Base-by-base conservation (phyloP, 2,888 invertebrate genomes). In the Ferrisia virgata region DNA sequence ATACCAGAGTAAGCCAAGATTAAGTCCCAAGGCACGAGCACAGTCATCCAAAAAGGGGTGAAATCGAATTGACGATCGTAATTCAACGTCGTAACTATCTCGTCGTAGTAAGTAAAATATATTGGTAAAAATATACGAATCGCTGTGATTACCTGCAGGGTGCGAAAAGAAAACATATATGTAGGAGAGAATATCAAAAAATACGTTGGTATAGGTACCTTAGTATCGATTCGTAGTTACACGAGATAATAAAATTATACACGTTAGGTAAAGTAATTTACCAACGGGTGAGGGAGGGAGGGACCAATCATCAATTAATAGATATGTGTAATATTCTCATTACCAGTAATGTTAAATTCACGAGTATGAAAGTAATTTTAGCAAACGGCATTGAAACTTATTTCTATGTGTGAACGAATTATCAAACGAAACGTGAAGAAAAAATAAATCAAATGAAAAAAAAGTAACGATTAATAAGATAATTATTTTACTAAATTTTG, bases 41-140 rank as follows among this genome's bases (percentile, higher is more conserved):
- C 43, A 1, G 40, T n/a, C 72, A 83, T 83, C 83, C 83, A 83
- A n/a, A 83, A 72, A 25, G 83, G 72, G 5, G 83, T 83, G 15
- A 83, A 28, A n/a, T 83, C 83, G 39, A 83, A n/a, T 18, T 72
- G 15, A 5, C 83, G 69, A 33, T 83, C 83, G 83, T 83, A 83
- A 22, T 83, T 83, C 22, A 83, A 76, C 25, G 22, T 18, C 13
- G n/a, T 28, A 8, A 83, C n/a, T 15, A 76, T 43, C 33, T 40
- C 18, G 76, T 72, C 69, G 18, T 39, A 22, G 76, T 72, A 83
- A 22, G 15, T 39, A 6, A 83, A 76, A 25, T 83, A 83, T 9
- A 83, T 5, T 3, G 83, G 83, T 40, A 72, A 5, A 22, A 83
- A 31, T 11, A 83, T 76, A 28, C 83, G 83, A 11, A 83, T 15